These are phyloP conservation scores for Spinus olivaceus DNA, from an alignment of 2,797 vertebrate species.

Conservation along the genomic window DNA sequence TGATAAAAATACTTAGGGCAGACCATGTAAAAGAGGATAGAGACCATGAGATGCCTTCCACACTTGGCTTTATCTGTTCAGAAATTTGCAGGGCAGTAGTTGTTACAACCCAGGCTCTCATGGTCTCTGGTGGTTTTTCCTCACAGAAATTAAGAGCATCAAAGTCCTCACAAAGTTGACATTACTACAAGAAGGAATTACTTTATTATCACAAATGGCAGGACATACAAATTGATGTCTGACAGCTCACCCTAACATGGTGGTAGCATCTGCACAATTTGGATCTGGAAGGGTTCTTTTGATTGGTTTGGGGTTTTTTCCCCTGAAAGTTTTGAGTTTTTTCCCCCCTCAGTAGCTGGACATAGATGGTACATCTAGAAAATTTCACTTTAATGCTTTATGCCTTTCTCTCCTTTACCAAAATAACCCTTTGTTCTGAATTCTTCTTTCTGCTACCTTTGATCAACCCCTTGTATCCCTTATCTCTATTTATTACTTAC, in stretches of 20 bases:
- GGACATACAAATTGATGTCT: neutral
- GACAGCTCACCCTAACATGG: neutral
- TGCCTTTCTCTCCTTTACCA: neutral
- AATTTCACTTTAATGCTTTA: neutral
- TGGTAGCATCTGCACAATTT: neutral
- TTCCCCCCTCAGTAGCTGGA: neutral
- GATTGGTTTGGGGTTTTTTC: neutral
- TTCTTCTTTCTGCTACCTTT: neutral
- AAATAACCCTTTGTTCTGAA: neutral
- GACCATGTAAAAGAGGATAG: neutral
- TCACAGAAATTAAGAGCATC: neutral
- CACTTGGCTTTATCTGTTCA: neutral
- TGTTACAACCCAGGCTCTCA: neutral
- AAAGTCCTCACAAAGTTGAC: neutral
- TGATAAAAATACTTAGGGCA: neutral
- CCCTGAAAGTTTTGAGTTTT: too few relatives aligned
- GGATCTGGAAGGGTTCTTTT: neutral
- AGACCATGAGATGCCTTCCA: neutral
- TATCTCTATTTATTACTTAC: neutral
- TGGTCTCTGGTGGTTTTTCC: neutral
- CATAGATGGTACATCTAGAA: neutral
- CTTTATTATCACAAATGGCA: neutral
- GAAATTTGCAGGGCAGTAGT: neutral
- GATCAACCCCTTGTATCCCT: neutral
- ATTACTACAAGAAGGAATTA: neutral